These are phyloP conservation scores for Pipistrellus pygmaeus DNA, from an alignment of 2,797 vertebrate species.

Conservation along the genomic window DNA sequence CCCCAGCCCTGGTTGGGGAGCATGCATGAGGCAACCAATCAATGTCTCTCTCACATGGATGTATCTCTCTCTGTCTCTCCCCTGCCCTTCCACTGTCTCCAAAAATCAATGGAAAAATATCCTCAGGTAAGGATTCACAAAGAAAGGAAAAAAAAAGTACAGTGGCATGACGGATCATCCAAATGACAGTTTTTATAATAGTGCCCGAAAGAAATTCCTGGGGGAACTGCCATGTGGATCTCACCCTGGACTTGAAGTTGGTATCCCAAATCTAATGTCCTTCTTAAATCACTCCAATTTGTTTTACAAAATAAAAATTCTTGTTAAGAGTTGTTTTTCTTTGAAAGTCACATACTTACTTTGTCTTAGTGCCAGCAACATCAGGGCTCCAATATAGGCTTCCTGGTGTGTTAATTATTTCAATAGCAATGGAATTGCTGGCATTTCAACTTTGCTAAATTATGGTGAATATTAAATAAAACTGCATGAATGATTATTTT, in stretches of 20 bases:
- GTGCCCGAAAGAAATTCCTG: slow-evolving; percentile 20
- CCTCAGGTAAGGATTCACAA: no score
- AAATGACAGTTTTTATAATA: slow-evolving; percentile 64
- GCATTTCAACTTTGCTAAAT: neutral
- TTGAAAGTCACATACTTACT: neutral
- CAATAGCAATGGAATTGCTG: neutral
- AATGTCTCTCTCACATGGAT: no score
- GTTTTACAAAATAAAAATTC: neutral
- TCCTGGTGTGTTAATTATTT: neutral
- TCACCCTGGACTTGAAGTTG: neutral
- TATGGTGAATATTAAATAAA: neutral
- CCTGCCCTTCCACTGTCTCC: no score
- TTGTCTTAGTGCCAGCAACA: neutral
- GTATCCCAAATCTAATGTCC: neutral
- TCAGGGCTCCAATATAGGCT: neutral
- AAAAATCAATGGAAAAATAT: no score
- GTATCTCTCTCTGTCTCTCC: no score
- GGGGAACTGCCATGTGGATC: slow-evolving; percentile 10
- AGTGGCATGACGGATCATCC: slow-evolving; percentile 10
- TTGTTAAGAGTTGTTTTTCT: neutral
- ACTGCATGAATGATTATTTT: neutral
- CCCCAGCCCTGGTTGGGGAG: no score
- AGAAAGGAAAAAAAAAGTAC: slow-evolving; percentile 21
- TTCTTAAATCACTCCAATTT: neutral
- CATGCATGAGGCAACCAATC: no score